Percentiles rank a stretch among this genome's conserved stretches.
Conservation (phyloP, 2,113 vertebrate species). For the Mastomys coucha region DNA sequence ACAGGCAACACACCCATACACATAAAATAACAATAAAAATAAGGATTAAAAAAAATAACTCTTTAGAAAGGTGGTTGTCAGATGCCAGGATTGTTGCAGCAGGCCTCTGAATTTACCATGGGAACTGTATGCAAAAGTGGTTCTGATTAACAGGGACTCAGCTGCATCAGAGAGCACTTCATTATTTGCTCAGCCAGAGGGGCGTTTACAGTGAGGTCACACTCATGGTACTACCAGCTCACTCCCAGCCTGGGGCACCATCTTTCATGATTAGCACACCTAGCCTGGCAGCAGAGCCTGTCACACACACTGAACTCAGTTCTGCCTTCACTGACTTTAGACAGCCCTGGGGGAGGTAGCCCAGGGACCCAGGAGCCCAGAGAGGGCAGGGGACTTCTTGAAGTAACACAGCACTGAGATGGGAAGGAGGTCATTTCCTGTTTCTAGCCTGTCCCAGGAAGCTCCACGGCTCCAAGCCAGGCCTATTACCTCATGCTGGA, state of each 20-base stretch:
- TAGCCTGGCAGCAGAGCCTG: not conserved
- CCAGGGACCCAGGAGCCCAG: not conserved
- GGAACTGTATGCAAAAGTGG: not conserved
- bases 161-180: not conserved
- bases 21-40: not conserved
- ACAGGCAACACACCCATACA: not conserved
- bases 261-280: not conserved
- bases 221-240: rapidly evolving
- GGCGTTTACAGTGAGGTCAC: rapidly evolving
- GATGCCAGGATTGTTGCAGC: too few relatives aligned
- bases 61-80: not conserved
- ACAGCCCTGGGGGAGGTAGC: not conserved
- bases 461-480: not conserved
- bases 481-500: not conserved
- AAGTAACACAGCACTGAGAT: not conserved
- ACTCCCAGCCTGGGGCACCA: not conserved
- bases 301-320: not conserved
- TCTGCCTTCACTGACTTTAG: not conserved
- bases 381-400: constrained; percentile 20
- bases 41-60: not conserved
- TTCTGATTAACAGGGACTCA: not conserved
- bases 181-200: not conserved
- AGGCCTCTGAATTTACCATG: not conserved
- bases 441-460: not conserved
- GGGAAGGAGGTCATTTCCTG: not conserved